Base-by-base conservation (phyloP, 1,140 invertebrate species). In the Macrobrachium nipponense region DNA sequence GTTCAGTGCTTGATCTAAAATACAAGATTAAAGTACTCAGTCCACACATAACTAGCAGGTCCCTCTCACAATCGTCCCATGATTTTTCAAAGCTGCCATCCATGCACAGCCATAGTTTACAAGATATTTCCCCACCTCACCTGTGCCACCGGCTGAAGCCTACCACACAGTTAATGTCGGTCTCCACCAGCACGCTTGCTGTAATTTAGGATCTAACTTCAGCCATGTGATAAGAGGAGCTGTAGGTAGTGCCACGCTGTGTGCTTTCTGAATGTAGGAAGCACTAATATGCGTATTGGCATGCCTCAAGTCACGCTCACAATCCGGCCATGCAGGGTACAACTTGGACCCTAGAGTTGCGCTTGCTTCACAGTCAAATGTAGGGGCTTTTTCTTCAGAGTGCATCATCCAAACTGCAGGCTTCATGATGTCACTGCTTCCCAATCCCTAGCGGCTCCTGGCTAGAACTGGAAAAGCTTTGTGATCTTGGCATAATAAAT, bases 311-410 rank as follows among this genome's bases (percentile, higher is more conserved):
- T 84, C 76, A 88, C 82, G 87, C 82, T 85, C 82, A 85, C 78
- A 85, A 84, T 85, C 82, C 87, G 82, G 87, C 87, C 87, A 88
- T 88, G 87, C 87, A 88, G 87, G 87, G 87, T 88, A 85, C 87
- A 88, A 88, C 78, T 78, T 87, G 82, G 87, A 88, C 87, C 87
- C 87, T 88, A 84, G 87, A 88, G 87, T 88, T 85, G 87, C 82
- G 87, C 87, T 88, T 88, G 87, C 87, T 88, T 88, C 87, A 88
- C 87, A 88, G 87, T 88, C 87, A 88, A 81, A 83, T 88, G 87
- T 88, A 88, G 87, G 82, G 87, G 82, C 82, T 84, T 84, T 79
- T 83, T 88, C 78, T 84, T 84, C 78, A 84, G 72, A 80, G 72
- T 78, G 77, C 77, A 84, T 62, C 82, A 84, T 84, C 82, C 87